Conservation (phyloP, 2,888 invertebrate species). For the Drosophila cognata region DNA sequence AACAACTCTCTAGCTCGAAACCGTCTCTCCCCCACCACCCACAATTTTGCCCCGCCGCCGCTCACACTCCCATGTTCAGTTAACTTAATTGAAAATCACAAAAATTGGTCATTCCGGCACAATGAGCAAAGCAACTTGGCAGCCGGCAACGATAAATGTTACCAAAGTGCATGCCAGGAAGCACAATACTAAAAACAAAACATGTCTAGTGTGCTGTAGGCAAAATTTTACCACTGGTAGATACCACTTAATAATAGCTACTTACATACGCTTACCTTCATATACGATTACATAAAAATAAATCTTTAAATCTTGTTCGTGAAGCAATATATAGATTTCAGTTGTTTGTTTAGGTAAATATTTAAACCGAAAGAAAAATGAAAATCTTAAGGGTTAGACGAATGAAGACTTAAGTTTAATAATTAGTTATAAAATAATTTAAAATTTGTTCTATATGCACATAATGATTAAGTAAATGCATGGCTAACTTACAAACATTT, state of each 20-base stretch:
- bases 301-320: background rate
- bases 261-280: background rate
- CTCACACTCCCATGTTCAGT: slow-evolving; percentile 40
- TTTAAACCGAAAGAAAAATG: background rate
- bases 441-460: background rate
- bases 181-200: slow-evolving; percentile 26
- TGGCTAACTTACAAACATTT: background rate
- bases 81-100: slow-evolving; percentile 82
- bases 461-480: background rate
- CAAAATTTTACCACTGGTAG: background rate
- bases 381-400: too few species aligned
- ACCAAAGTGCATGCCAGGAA: slow-evolving; percentile 60
- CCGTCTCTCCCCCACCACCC: background rate
- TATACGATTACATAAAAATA: background rate
- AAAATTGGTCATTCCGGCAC: slow-evolving; percentile 81
- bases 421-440: background rate
- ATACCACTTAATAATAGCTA: background rate
- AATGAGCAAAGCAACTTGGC: slow-evolving; percentile 74
- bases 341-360: too few species aligned
- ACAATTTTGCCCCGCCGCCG: background rate
- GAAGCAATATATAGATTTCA: background rate
- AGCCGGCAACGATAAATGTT: slow-evolving; percentile 68
- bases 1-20: slow-evolving; percentile 9
- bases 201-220: background rate
- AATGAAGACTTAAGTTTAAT: background rate